These are phyloP conservation scores for Hippopotamus amphibius DNA, from an alignment of 2,113 vertebrate species.

Conservation along the genomic window DNA sequence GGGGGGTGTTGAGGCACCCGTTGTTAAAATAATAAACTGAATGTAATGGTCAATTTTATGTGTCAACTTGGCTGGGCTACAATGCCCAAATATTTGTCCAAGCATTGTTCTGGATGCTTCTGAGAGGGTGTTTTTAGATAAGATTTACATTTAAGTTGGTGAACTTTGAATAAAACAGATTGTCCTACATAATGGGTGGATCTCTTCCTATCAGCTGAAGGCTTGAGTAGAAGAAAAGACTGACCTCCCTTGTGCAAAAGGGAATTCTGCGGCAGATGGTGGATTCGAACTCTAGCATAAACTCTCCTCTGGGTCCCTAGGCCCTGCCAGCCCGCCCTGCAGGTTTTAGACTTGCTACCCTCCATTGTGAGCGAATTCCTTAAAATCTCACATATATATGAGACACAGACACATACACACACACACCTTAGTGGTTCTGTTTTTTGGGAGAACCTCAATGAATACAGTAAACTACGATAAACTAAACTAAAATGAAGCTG, in stretches of 20 bases:
- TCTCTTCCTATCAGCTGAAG: neutral
- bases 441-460: neutral
- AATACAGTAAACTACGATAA: neutral
- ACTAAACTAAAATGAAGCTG: neutral
- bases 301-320: neutral
- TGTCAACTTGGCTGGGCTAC: neutral
- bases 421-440: neutral
- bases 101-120: neutral
- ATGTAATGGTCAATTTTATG: neutral
- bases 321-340: neutral
- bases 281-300: neutral
- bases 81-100: neutral
- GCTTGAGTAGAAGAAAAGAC: neutral
- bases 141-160: slow-evolving; percentile 24
- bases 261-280: neutral
- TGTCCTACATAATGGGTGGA: neutral
- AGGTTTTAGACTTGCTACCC: neutral
- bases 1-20: neutral
- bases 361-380: neutral
- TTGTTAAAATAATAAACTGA: slow-evolving; percentile 1
- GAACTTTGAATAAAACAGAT: neutral
- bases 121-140: neutral
- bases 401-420: neutral
- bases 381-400: neutral
- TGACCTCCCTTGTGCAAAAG: neutral